Evolutionary conservation across 2,888 invertebrate genomes (phyloP), one percentile per base, ranked within the genome.

Genomic region (Minunthozetes semirufus): DNA sequence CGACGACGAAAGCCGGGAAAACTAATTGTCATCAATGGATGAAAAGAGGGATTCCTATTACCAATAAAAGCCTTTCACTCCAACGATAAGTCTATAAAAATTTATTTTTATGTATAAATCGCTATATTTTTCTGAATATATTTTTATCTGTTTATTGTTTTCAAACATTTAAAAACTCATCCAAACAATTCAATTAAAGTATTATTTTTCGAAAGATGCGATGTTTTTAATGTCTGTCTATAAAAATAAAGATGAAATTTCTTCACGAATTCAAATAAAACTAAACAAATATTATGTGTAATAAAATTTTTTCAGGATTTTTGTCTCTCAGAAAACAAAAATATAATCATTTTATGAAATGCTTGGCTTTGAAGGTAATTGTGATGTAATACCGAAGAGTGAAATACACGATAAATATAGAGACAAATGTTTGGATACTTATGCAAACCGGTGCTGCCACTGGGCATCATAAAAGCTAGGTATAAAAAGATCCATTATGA

Each of bases 221-320:
- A n/a, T n/a, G n/a, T 1, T 66, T 38, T 19, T 38, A 38, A 66
- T 66, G 38, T 33, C 38, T 38, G 13, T 66, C 63, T 29, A 66
- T 66, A 66, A 66, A 61, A 66, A 38, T 66, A 33, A n/a, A n/a
- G n/a, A n/a, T n/a, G n/a, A n/a, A 29, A 66, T 38, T 66, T 61
- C 11, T 29, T 33, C 42, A 42, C 42, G 42, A 42, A 42, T 42
- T 13, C 42, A 42, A 42, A 42, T 42, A 42, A 33, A 42, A 42
- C 25, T 56, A 50, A 59, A 25, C 59, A 59, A 25, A 59, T 27
- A 27, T 53, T 53, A 53, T 53, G 19, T 53, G 22, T 53, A 22
- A n/a, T 53, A 53, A 19, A 19, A 53, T 5, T 53, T 53, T 53
- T 53, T 19, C 13, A 19, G 22, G n/a, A 53, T n/a, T 53, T 53